phyloP scores from a whole-genome alignment of 2,888 invertebrate species.

The Anagyrus pseudococci region DNA sequence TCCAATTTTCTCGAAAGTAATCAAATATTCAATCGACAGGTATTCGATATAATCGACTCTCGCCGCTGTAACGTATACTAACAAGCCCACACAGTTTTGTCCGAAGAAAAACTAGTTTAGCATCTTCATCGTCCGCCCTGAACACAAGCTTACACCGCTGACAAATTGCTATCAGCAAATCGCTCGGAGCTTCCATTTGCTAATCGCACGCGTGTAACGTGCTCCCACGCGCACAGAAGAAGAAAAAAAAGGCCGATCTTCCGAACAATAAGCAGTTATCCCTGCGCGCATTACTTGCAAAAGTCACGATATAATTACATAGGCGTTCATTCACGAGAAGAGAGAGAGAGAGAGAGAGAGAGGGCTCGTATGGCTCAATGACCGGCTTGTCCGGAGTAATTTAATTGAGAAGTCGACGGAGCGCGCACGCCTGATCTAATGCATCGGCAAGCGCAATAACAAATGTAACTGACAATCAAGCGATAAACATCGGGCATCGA shows the following conservation, averaged over 20 bases:
- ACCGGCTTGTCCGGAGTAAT: constrained; percentile 15
- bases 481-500: constrained; percentile 21
- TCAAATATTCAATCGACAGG: too few relatives aligned
- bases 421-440: background rate
- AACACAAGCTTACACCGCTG: too few relatives aligned
- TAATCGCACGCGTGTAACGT: background rate
- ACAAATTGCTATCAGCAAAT: too few relatives aligned
- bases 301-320: constrained; percentile 16
- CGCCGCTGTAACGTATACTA: too few relatives aligned
- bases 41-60: too few relatives aligned
- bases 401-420: constrained; percentile 16
- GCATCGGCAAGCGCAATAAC: background rate
- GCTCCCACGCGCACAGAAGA: constrained; percentile 6
- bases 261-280: constrained; percentile 1
- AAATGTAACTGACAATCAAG: constrained; percentile 17
- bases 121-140: too few relatives aligned
- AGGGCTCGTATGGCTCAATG: constrained; percentile 4
- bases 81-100: too few relatives aligned
- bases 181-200: background rate
- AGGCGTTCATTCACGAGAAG: background rate
- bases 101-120: too few relatives aligned
- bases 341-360: too few relatives aligned
- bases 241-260: constrained; percentile 6
- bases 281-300: constrained; percentile 1
- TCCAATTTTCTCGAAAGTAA: too few relatives aligned